These are phyloP conservation scores for Rhynchotus rufescens DNA, from an alignment of 2,797 vertebrate species.

Conservation along the genomic window DNA sequence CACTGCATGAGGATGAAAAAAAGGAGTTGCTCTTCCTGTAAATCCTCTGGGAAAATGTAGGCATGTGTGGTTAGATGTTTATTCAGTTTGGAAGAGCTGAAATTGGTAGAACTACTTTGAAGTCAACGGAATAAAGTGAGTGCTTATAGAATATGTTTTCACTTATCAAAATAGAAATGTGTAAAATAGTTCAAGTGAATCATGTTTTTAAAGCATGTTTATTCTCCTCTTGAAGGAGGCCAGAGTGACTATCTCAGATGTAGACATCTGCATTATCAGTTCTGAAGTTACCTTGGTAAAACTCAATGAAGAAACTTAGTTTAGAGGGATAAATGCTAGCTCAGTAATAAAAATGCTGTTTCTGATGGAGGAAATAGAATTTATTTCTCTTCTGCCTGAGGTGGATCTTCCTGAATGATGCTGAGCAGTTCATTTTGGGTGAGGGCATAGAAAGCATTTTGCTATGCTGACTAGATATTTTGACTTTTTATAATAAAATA, in stretches of 20 bases:
- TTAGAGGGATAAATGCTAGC: background rate
- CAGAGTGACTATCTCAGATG: background rate
- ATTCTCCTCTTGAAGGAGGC: background rate
- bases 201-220: background rate
- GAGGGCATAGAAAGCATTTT: background rate
- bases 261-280: background rate
- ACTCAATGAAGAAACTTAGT: background rate
- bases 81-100: background rate
- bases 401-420: background rate
- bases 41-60: conserved; percentile 6
- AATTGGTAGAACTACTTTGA: background rate
- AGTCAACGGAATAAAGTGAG: background rate
- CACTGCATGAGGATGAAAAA: background rate
- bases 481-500: background rate
- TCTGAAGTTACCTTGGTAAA: background rate
- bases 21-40: background rate
- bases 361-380: background rate
- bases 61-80: background rate
- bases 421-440: background rate
- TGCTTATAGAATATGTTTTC: background rate
- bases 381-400: background rate
- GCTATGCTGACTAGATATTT: background rate
- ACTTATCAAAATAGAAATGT: background rate
- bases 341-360: background rate
- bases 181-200: background rate